Percentiles rank a stretch among this genome's conserved stretches.
Conservation (phyloP, 53 echinoderm and acorn worm genomes). For the Paracentrotus lividus region DNA sequence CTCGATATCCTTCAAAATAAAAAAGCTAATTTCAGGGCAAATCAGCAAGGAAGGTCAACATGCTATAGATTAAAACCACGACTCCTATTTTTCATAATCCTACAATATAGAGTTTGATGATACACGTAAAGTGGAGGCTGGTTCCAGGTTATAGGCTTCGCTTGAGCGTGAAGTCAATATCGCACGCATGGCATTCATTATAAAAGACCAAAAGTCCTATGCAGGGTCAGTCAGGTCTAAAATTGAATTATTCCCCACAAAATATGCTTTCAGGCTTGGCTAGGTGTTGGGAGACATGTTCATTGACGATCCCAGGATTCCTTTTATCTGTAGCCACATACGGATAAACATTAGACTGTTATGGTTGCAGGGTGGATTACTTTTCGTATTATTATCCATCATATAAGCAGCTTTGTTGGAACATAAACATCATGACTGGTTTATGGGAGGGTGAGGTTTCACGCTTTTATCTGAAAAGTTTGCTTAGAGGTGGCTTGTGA, state of each 20-base stretch:
- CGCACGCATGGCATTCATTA: constrained; percentile 49
- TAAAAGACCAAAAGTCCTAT: background rate
- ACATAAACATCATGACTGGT: background rate
- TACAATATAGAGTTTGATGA: constrained; percentile 7
- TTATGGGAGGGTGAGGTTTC: constrained; percentile 35
- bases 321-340: constrained; percentile 28
- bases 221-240: constrained; percentile 45
- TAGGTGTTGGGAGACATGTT: constrained; percentile 35
- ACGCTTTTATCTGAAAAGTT: constrained; percentile 22
- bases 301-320: constrained; percentile 4
- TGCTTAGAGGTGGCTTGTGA: constrained; percentile 18
- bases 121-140: background rate
- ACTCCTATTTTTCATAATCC: constrained; percentile 19
- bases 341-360: background rate
- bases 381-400: background rate
- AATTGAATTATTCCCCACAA: constrained; percentile 60
- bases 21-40: constrained; percentile 24
- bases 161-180: constrained; percentile 35
- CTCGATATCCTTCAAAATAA: constrained; percentile 5
- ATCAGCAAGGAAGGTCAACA: background rate
- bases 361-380: background rate
- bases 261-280: constrained; percentile 47
- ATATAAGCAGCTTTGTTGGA: background rate
- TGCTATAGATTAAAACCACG: constrained; percentile 14
- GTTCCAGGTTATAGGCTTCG: constrained; percentile 16